Conservation (phyloP, 2,888 invertebrate species). For the Dynastes maya region DNA sequence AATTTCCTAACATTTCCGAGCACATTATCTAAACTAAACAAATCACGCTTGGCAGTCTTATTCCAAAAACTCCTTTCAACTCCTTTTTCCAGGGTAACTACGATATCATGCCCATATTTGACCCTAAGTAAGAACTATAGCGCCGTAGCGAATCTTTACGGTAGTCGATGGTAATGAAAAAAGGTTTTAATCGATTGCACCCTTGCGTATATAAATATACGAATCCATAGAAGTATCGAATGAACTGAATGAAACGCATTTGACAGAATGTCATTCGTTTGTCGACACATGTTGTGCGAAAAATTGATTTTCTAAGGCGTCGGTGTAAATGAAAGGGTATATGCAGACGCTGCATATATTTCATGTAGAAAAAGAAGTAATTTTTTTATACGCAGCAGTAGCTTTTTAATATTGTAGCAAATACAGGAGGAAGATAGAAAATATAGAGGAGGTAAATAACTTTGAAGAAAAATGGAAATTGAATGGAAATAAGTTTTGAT, state of each 20-base stretch:
- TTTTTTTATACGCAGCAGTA: too few relatives aligned
- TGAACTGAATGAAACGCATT: constrained; percentile 9
- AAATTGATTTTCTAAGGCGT: constrained; percentile 29
- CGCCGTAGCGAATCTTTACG: constrained; percentile 10
- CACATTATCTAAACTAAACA: too few relatives aligned
- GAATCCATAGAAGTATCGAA: background rate
- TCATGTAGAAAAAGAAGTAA: too few relatives aligned
- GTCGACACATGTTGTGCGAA: constrained; percentile 7
- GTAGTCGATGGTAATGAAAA: background rate
- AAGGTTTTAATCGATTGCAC: constrained; percentile 14
- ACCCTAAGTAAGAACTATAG: background rate
- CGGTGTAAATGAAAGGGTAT: constrained; percentile 28
- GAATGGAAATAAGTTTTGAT: too few relatives aligned
- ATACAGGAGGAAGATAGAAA: too few relatives aligned
- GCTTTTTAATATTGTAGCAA: too few relatives aligned
- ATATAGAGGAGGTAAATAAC: background rate
- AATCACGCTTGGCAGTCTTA: too few relatives aligned
- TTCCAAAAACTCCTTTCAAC: background rate
- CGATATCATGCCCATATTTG: background rate
- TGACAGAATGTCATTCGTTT: constrained; percentile 26
- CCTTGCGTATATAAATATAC: too few relatives aligned
- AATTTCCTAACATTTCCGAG: too few relatives aligned
- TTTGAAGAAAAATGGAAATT: background rate
- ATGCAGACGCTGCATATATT: too few relatives aligned
- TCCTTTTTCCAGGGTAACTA: background rate